phyloP scores from a whole-genome alignment of 2,888 invertebrate species.

The Melinaea marsaeus region DNA sequence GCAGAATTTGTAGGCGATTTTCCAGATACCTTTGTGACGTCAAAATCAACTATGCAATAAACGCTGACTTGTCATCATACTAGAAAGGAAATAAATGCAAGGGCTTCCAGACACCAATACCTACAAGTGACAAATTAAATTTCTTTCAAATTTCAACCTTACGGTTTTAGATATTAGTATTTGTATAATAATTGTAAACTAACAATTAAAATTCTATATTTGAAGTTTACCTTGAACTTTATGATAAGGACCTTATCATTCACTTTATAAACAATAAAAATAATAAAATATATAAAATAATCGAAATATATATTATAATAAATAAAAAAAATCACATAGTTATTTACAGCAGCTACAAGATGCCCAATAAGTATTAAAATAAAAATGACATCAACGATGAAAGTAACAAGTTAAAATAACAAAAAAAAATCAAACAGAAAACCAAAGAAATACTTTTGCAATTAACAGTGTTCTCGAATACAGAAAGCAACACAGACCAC shows the following conservation, averaged over 20 bases:
- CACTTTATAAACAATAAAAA: constrained; percentile 38
- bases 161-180: constrained; percentile 43
- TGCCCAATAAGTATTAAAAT: too few species aligned
- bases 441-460: constrained; percentile 14
- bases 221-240: constrained; percentile 58
- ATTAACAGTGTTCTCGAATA: constrained; percentile 59
- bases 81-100: constrained; percentile 35
- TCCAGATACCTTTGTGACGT: constrained; percentile 57
- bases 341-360: too few species aligned
- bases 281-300: constrained; percentile 3
- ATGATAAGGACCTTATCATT: constrained; percentile 57
- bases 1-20: constrained; percentile 58
- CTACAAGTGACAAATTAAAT: constrained; percentile 10
- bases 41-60: constrained; percentile 34
- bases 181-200: constrained; percentile 41
- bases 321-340: neutral
- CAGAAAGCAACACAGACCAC: constrained; percentile 67
- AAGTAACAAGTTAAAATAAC: too few species aligned
- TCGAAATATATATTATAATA: neutral
- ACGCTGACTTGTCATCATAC: constrained; percentile 36
- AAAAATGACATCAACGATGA: too few species aligned
- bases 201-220: constrained; percentile 11
- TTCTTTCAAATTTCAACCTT: constrained; percentile 30
- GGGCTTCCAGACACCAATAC: constrained; percentile 42
- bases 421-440: too few species aligned